These are phyloP conservation scores for Gephyroberyx darwinii DNA, from an alignment of 2,797 vertebrate genomes.

Conservation along the genomic window DNA sequence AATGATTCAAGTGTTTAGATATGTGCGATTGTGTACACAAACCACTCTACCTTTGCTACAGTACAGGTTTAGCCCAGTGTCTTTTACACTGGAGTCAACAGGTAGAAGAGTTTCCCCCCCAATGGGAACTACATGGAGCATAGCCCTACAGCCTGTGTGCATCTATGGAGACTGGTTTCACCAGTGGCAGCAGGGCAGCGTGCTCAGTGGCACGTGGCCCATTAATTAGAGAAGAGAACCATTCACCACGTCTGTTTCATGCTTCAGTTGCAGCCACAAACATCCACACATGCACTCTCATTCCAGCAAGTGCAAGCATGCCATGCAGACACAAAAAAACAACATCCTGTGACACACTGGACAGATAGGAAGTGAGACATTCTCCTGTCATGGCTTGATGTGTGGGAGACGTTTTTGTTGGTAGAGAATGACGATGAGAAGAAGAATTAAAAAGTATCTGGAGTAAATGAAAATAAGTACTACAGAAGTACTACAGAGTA, in stretches of 20 bases:
- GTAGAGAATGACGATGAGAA: not conserved
- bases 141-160: conserved; percentile 34
- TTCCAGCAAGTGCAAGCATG: conserved; percentile 38
- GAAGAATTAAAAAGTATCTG: not conserved
- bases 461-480: not conserved
- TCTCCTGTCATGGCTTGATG: conserved; percentile 8
- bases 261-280: conserved; percentile 29
- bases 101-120: conserved; percentile 14
- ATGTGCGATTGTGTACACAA: not conserved
- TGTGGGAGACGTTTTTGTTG: not conserved
- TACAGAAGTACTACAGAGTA: not conserved
- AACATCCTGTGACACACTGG: conserved; percentile 15
- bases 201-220: conserved; percentile 61
- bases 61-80: not conserved
- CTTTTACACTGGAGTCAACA: conserved; percentile 12
- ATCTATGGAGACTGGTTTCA: conserved; percentile 59
- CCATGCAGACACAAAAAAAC: not conserved
- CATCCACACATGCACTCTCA: conserved; percentile 6
- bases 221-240: conserved; percentile 72
- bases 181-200: conserved; percentile 51
- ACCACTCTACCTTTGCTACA: not conserved
- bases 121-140: conserved; percentile 15
- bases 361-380: conserved; percentile 36
- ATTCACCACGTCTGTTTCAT: conserved; percentile 46
- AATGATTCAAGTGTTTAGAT: not conserved